These are phyloP conservation scores for Helleia helle DNA, from an alignment of 2,888 invertebrate species.

Conservation along the genomic window DNA sequence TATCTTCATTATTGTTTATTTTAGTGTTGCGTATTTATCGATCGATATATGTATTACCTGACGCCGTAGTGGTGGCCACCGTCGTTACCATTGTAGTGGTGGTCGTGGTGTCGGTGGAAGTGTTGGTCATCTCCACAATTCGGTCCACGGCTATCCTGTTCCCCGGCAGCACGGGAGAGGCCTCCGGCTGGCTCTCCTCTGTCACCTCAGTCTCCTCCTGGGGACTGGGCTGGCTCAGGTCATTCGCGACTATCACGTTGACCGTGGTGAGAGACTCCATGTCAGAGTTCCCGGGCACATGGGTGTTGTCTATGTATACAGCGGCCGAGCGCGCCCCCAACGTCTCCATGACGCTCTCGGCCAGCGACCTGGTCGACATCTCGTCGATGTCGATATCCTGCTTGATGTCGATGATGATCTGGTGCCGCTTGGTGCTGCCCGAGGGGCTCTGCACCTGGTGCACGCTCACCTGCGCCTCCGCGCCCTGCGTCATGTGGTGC, in stretches of 20 bases:
- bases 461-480: slow-evolving; percentile 63
- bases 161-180: no score
- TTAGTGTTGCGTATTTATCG: no score
- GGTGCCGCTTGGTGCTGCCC: slow-evolving; percentile 55
- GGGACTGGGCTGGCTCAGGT: slow-evolving; percentile 44
- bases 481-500: slow-evolving; percentile 54
- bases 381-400: slow-evolving; percentile 68
- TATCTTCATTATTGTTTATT: no score
- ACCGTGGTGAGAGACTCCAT: slow-evolving; percentile 63
- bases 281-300: slow-evolving; percentile 49
- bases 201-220: slow-evolving; percentile 34
- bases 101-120: slow-evolving; percentile 30
- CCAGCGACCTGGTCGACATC: slow-evolving; percentile 58
- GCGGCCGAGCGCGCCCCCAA: slow-evolving; percentile 62
- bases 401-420: slow-evolving; percentile 68
- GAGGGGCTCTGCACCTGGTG: slow-evolving; percentile 57
- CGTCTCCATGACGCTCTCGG: slow-evolving; percentile 68
- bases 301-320: slow-evolving; percentile 65
- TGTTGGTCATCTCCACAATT: slow-evolving; percentile 47
- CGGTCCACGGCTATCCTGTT: slow-evolving; percentile 57
- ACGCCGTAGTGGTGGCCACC: slow-evolving; percentile 50
- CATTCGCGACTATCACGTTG: slow-evolving; percentile 64
- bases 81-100: slow-evolving; percentile 43
- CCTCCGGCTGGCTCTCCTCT: slow-evolving; percentile 26
- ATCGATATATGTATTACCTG: slow-evolving; percentile 62